These are phyloP conservation scores for Empis livida DNA, from an alignment of 2,888 invertebrate species.

Conservation along the genomic window DNA sequence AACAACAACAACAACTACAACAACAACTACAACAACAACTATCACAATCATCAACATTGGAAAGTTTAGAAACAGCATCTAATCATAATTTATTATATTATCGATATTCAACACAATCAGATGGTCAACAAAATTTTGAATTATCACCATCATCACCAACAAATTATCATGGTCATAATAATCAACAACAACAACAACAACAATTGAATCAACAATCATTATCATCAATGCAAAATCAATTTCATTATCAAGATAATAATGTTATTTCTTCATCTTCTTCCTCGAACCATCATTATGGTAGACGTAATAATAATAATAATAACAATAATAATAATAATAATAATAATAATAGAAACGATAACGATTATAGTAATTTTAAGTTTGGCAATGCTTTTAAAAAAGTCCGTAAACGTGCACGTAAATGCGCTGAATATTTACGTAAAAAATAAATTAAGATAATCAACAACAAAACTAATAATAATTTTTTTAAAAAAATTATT, in stretches of 20 bases:
- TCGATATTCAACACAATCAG: conserved; percentile 15
- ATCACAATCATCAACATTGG: conserved; percentile 17
- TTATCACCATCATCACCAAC: conserved; percentile 19
- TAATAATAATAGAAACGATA: background rate
- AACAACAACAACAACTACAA: conserved; percentile 22
- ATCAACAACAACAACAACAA: conserved; percentile 9
- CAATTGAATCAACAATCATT: background rate
- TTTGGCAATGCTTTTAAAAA: conserved; percentile 29
- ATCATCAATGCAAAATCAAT: background rate
- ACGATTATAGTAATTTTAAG: conserved; percentile 21
- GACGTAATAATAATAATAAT: background rate
- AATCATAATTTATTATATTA: conserved; percentile 25
- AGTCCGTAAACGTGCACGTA: conserved; percentile 35
- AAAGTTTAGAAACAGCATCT: conserved; percentile 29
- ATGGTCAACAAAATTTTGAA: conserved; percentile 17
- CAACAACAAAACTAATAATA: conserved; percentile 1
- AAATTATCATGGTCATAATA: background rate
- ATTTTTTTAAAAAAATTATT: conserved; percentile 3
- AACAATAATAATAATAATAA: background rate
- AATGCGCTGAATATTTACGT: conserved; percentile 34
- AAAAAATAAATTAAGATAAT: conserved; percentile 32
- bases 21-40: background rate
- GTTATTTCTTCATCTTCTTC: background rate
- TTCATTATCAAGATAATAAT: background rate
- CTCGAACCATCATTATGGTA: background rate